phyloP scores from a whole-genome alignment of 2,113 vertebrate genomes.

The Mionectes macconnelli region DNA sequence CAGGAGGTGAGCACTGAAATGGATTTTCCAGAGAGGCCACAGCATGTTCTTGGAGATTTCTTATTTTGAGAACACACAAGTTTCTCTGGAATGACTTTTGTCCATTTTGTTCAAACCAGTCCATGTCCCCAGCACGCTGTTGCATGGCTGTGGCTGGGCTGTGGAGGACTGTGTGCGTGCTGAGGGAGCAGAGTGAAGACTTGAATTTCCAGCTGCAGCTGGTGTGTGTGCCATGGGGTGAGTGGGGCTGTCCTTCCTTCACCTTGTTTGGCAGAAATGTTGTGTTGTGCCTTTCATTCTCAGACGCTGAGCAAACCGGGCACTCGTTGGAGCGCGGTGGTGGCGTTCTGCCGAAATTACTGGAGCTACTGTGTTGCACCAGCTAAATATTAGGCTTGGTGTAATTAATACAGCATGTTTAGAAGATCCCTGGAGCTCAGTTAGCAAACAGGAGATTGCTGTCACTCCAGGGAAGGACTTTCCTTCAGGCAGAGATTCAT shows the following conservation, averaged over 20 bases:
- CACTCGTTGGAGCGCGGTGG: background rate
- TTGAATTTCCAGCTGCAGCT: background rate
- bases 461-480: slow-evolving; percentile 21
- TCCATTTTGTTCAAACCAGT: background rate
- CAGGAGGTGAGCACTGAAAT: background rate
- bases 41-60: background rate
- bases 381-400: background rate
- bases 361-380: background rate
- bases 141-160: background rate
- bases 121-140: background rate
- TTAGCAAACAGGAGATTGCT: slow-evolving; percentile 51
- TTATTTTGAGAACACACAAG: background rate
- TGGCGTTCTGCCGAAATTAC: background rate
- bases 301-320: background rate
- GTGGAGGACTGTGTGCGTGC: background rate
- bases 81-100: background rate
- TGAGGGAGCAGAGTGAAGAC: background rate
- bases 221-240: background rate
- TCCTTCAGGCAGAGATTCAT: background rate
- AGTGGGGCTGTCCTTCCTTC: background rate
- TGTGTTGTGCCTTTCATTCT: background rate
- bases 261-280: background rate
- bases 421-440: slow-evolving; percentile 19
- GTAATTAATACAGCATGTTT: slow-evolving; percentile 33
- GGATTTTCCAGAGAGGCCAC: background rate